Conservation (phyloP, 2,113 vertebrate species). For the Glareola pratincola region DNA sequence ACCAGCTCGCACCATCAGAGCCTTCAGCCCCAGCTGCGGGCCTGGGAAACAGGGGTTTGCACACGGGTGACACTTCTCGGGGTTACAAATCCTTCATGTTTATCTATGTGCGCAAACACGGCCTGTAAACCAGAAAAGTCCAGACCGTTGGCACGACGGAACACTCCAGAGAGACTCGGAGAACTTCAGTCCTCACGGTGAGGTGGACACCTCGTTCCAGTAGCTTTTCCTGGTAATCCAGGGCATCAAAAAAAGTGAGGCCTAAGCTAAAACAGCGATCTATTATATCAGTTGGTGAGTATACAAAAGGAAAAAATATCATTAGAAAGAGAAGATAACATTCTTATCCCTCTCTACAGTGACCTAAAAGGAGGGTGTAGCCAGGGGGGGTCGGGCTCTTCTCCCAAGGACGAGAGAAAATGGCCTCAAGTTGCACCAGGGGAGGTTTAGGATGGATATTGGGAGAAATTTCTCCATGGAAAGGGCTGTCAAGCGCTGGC, state of each 20-base stretch:
- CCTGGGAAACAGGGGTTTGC: background rate
- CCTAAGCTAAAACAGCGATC: background rate
- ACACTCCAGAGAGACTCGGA: background rate
- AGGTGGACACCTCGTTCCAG: background rate
- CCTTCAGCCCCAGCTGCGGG: background rate
- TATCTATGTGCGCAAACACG: rapidly evolving
- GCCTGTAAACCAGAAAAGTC: background rate
- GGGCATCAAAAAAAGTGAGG: background rate
- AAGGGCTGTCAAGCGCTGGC: background rate
- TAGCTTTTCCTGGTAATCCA: background rate
- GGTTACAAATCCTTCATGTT: background rate
- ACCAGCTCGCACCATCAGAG: background rate
- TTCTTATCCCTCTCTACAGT: background rate
- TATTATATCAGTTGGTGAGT: background rate
- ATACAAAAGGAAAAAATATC: background rate
- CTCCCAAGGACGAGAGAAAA: background rate
- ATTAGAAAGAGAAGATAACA: background rate
- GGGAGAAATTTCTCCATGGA: background rate
- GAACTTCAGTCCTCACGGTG: background rate
- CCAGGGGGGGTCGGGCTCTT: background rate
- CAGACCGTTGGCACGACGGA: background rate
- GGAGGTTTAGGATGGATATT: background rate
- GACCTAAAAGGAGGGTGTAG: background rate
- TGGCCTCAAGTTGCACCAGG: background rate
- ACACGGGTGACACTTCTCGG: background rate